Evolutionary conservation across 2,888 invertebrate species (phyloP), one percentile per base, ranked within the genome.

Genomic region (Nesidiocoris tenuis): DNA sequence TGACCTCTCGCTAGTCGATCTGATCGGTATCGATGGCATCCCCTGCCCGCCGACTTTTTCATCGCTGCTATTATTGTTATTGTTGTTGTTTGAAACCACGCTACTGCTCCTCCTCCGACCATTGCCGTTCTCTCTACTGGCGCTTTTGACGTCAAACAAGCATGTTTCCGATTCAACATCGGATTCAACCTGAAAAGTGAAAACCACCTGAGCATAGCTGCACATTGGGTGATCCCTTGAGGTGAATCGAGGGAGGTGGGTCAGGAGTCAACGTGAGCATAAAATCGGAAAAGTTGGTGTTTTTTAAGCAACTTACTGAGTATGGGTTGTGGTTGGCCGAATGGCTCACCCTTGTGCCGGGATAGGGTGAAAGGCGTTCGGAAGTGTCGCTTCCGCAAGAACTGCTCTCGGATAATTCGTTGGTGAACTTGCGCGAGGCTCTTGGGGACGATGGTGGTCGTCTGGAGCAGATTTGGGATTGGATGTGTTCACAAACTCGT

Each of bases 401-500:
- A 63, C 89, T 89, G 82, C 89, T 90, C 81, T 90, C 90, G 81
- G 89, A 89, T 80, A 90, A 84, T 80, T 90, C 90, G 24, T 88
- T 86, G 39, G 89, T 86, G 81, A 89, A 89, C 81, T 89, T 89
- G 59, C 90, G 83, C 72, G 87, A 87, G 0, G 89, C 89, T 68
- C 89, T 82, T 0, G 90, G 90, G 80, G 89, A 89, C 7, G 89
- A 87, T 23, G 89, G 88, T 19, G 89, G 87, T 78, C 87, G 83
- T 78, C 87, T 84, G 64, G 86, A 85, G 80, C 87, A 86, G 63
- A 93, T 91, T 80, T 94, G 94, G 39, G 92, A 89, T 83, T 98
- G 97, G 80, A 98, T 94, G 85, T 97, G 95, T 83, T 98, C 98
- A 85, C 97, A 97, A 80, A 98, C 95, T 81, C 97, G 89, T 74